Evolutionary conservation across 2,797 vertebrate species (phyloP).

Genomic region (Typhlichthys subterraneus): DNA sequence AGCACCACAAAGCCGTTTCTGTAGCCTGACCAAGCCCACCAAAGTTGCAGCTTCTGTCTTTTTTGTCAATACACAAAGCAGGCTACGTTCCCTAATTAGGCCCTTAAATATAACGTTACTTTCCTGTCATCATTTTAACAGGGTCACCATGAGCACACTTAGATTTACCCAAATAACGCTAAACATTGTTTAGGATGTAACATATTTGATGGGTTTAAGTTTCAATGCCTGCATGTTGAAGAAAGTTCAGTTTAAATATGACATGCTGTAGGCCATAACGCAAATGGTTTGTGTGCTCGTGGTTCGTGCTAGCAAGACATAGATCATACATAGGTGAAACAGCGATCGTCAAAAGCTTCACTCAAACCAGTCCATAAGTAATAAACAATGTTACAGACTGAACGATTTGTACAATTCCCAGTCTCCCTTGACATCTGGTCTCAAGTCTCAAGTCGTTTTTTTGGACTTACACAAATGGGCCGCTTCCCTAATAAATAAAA

Average conservation of each 20-base stretch:
- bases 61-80: constrained; percentile 12
- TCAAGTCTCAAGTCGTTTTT: not conserved
- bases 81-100: constrained; percentile 6
- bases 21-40: constrained; percentile 22
- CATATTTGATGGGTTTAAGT: not conserved
- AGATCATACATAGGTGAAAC: constrained; percentile 2
- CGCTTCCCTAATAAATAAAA: constrained; percentile 8
- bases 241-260: not conserved
- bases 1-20: constrained; percentile 26
- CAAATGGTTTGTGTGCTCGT: not conserved
- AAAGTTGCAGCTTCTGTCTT: constrained; percentile 12
- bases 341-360: constrained; percentile 1
- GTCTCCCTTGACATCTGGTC: constrained; percentile 9
- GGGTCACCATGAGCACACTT: not conserved
- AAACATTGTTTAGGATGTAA: not conserved
- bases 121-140: not conserved
- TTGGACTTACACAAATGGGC: constrained; percentile 15
- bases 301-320: constrained; percentile 4
- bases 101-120: not conserved
- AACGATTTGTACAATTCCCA: constrained; percentile 1
- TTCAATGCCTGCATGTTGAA: not conserved
- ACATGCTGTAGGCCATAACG: not conserved
- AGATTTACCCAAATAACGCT: not conserved
- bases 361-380: constrained; percentile 3
- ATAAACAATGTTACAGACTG: constrained; percentile 8